Conservation (phyloP, 35 echinoderm and acorn worm species). For the Hemicentrotus pulcherrimus region DNA sequence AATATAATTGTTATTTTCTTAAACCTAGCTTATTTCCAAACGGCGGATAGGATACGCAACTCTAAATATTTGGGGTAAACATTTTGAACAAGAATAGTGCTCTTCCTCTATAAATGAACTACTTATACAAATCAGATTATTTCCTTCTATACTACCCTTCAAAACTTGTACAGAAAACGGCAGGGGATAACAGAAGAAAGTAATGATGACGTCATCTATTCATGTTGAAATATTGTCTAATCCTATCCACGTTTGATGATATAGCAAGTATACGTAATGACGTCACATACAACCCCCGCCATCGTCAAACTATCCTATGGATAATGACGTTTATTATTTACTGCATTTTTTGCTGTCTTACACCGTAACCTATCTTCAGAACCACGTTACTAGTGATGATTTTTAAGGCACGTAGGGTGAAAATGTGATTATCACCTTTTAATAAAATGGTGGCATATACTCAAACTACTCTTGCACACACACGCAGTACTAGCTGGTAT, state of each 20-base stretch:
- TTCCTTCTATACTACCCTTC: not conserved
- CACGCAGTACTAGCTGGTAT: no score
- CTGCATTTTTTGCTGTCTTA: not conserved
- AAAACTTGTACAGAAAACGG: not conserved
- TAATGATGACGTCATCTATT: not conserved
- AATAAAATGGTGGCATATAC: no score
- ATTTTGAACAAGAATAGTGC: not conserved
- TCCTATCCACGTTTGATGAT: not conserved
- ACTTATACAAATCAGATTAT: not conserved
- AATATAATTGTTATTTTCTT: no score
- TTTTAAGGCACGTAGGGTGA: no score
- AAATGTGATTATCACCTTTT: no score
- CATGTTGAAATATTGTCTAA: not conserved
- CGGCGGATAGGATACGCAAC: not conserved
- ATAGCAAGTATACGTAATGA: not conserved
- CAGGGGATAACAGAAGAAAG: not conserved
- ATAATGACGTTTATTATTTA: not conserved
- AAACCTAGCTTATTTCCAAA: no score
- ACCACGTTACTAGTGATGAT: not conserved
- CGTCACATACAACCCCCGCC: not conserved
- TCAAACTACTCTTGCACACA: no score
- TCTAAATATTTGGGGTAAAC: not conserved
- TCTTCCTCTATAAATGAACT: slow-evolving; percentile 11
- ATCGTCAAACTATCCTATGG: not conserved
- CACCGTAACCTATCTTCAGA: not conserved